Percentiles rank a stretch among this genome's conserved stretches.
Evolutionary conservation across 1,140 invertebrate genomes (phyloP).

Genomic region (Rhagoletis zephyria): DNA sequence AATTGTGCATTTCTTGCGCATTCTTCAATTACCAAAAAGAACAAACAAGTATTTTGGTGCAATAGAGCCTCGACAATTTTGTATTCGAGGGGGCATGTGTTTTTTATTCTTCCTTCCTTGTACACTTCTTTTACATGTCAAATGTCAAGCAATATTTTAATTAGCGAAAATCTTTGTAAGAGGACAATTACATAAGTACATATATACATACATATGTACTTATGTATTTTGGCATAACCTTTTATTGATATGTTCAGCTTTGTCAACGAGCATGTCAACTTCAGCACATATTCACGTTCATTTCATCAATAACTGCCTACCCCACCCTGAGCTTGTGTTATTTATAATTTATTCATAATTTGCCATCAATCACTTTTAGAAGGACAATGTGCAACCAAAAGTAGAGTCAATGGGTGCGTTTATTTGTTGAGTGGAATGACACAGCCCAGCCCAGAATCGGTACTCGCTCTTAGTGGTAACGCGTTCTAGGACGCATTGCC

Average conservation of each 20-base stretch:
- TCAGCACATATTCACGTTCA: conserved; percentile 11
- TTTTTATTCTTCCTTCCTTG: background rate
- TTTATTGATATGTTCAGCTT: background rate
- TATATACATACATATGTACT: background rate
- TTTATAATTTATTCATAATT: conserved; percentile 49
- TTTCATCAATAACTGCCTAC: background rate
- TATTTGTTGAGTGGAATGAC: background rate
- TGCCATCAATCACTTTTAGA: conserved; percentile 35
- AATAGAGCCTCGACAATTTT: background rate
- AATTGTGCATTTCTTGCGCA: conserved; percentile 6
- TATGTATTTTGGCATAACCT: background rate
- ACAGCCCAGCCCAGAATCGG: background rate
- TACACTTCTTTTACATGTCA: background rate
- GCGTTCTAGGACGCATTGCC: too few relatives aligned
- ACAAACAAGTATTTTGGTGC: background rate
- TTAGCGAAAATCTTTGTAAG: conserved; percentile 22
- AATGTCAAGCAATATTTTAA: conserved; percentile 34
- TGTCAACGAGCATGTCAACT: conserved; percentile 41
- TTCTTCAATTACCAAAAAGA: conserved; percentile 7
- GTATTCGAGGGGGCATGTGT: background rate
- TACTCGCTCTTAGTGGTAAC: too few relatives aligned
- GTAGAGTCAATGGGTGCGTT: conserved; percentile 7
- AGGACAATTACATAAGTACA: background rate
- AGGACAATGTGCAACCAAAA: background rate
- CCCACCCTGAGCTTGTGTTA: background rate